Percentiles rank a stretch among this genome's conserved stretches.
Conservation (phyloP, 2,888 invertebrate species). For the Trissoscelio sp. region DNA sequence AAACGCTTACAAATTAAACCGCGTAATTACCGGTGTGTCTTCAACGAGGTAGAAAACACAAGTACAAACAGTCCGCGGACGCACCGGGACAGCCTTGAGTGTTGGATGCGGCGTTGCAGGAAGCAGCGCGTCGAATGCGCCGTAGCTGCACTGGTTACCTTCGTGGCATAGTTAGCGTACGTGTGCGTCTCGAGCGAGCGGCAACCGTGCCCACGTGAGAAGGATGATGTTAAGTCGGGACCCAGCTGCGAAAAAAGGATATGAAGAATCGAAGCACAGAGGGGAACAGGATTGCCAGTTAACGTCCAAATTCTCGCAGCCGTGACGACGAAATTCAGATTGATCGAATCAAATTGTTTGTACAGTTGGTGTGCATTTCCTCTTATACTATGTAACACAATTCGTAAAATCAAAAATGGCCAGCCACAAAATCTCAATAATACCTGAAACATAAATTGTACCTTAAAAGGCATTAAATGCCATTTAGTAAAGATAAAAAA, state of each 20-base stretch:
- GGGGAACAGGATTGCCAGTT: constrained; percentile 63
- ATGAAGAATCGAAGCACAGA: constrained; percentile 42
- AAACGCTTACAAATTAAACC: constrained; percentile 37
- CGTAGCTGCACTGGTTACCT: constrained; percentile 71
- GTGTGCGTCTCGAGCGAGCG: constrained; percentile 56
- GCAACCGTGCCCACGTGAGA: constrained; percentile 62
- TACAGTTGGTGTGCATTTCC: too few relatives aligned
- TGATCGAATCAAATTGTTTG: too few relatives aligned
- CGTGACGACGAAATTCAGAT: constrained; percentile 65
- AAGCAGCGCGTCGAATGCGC: constrained; percentile 72
- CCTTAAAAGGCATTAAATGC: constrained; percentile 60
- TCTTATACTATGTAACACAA: background rate
- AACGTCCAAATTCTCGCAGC: constrained; percentile 68
- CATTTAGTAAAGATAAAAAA: constrained; percentile 52
- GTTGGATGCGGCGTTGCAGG: constrained; percentile 70
- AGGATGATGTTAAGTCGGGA: constrained; percentile 49
- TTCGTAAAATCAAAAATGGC: too few relatives aligned
- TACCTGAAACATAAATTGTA: constrained; percentile 46
- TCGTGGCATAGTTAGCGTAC: constrained; percentile 63
- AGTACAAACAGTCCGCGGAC: constrained; percentile 42
- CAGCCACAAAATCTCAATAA: constrained; percentile 48
- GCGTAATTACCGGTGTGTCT: constrained; percentile 33
- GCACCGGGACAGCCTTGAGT: constrained; percentile 47
- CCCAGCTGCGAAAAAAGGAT: constrained; percentile 48
- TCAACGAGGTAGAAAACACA: constrained; percentile 28